These are phyloP conservation scores for Mactra quadrangularis DNA, from an alignment of 1,140 invertebrate genomes.

Conservation along the genomic window DNA sequence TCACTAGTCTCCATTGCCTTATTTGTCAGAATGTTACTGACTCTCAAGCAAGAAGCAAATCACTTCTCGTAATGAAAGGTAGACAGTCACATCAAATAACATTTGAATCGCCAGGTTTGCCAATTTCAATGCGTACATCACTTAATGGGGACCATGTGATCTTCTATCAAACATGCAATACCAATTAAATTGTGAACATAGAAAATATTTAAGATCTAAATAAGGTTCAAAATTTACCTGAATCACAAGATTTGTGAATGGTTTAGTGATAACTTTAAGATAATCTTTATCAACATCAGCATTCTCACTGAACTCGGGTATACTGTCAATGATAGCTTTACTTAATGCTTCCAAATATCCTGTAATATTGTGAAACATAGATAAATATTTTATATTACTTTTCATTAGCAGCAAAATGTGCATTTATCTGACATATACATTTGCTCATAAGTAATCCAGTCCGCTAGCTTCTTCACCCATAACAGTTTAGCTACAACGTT, in stretches of 20 bases:
- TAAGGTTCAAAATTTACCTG: conserved; percentile 82
- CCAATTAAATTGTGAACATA: too few relatives aligned
- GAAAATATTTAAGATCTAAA: too few relatives aligned
- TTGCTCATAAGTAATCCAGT: not conserved
- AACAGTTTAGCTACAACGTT: not conserved
- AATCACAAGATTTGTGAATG: conserved; percentile 84
- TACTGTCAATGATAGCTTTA: conserved; percentile 76
- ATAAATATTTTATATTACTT: not conserved
- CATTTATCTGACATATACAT: not conserved
- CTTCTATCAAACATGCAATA: too few relatives aligned
- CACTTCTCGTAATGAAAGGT: too few relatives aligned
- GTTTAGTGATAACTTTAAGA: conserved; percentile 84
- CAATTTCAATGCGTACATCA: too few relatives aligned
- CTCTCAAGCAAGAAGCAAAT: too few relatives aligned
- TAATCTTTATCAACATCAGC: conserved; percentile 81
- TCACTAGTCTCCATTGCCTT: too few relatives aligned
- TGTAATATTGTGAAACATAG: conserved; percentile 65
- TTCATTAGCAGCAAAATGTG: not conserved
- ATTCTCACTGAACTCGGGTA: conserved; percentile 70
- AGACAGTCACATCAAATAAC: too few relatives aligned
- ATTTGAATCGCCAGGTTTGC: too few relatives aligned
- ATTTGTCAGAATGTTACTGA: too few relatives aligned
- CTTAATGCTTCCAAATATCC: conserved; percentile 83
- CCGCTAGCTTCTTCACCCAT: not conserved
- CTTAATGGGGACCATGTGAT: too few relatives aligned